phyloP scores from a whole-genome alignment of 2,797 vertebrate species.

The Tapera naevia region DNA sequence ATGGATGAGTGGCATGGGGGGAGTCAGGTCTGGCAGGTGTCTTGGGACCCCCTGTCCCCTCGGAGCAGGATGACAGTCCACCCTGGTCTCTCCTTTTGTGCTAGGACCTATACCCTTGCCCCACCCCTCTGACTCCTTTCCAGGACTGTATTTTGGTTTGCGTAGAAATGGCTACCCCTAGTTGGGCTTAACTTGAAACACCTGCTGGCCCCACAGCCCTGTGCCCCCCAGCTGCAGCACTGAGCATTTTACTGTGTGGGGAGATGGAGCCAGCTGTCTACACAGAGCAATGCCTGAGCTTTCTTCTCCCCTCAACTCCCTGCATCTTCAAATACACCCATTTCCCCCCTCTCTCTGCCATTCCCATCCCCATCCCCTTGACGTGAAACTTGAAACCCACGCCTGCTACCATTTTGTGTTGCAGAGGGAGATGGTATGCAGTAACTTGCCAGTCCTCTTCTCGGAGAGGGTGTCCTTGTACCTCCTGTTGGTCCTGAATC shows the following conservation, averaged over 20 bases:
- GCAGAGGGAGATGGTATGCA: constrained; percentile 49
- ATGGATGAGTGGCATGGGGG: not conserved
- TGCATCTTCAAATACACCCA: not conserved
- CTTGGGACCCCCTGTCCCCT: not conserved
- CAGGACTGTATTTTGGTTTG: constrained; percentile 41
- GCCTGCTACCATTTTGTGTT: constrained; percentile 16
- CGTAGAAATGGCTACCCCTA: constrained; percentile 33
- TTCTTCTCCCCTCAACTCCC: not conserved
- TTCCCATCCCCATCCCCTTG: not conserved
- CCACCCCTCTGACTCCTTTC: not conserved
- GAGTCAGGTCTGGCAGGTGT: not conserved
- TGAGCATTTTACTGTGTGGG: not conserved
- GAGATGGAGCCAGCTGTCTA: not conserved
- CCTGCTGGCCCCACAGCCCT: not conserved
- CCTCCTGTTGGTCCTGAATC: constrained; percentile 66
- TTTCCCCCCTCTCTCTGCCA: not conserved
- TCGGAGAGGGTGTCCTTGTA: constrained; percentile 61
- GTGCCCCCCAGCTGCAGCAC: not conserved
- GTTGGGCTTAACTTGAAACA: not conserved
- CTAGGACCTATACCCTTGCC: not conserved
- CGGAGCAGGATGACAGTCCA: not conserved
- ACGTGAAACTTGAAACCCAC: constrained; percentile 39
- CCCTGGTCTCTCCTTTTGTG: not conserved
- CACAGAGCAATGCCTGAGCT: not conserved
- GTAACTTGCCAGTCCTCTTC: constrained; percentile 37